A percentile compares a stretch with the other conserved stretches of the same genome.
Conservation (phyloP, 1,140 invertebrate species). For the Lepidostoma basale region DNA sequence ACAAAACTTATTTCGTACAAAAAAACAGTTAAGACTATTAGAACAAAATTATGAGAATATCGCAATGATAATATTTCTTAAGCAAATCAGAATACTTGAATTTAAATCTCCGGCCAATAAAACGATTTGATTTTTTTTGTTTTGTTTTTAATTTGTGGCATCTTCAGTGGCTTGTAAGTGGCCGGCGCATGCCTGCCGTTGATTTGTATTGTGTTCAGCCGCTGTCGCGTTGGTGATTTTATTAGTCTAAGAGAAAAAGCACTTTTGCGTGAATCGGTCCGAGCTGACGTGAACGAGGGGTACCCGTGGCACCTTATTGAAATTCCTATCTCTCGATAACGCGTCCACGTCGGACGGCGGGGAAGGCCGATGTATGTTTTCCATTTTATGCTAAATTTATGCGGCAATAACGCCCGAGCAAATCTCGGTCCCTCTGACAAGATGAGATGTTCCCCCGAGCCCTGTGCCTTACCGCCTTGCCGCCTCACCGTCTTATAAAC, state of each 20-base stretch:
- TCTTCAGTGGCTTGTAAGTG: no score
- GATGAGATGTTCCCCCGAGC: conserved; percentile 23
- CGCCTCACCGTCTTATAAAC: background rate
- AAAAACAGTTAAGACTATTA: no score
- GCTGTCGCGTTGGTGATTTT: conserved; percentile 10
- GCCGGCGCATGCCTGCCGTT: no score
- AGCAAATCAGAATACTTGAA: no score
- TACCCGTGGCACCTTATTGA: conserved; percentile 27
- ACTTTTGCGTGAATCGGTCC: conserved; percentile 21
- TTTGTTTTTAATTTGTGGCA: background rate
- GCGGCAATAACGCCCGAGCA: conserved; percentile 44
- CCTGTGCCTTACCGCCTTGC: conserved; percentile 1
- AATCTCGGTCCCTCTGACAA: conserved; percentile 38
- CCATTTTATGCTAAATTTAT: conserved; percentile 45
- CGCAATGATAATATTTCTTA: no score
- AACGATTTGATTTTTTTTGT: background rate
- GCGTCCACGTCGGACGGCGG: conserved; percentile 29
- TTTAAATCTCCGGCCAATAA: no score
- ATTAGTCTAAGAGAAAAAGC: conserved; percentile 17
- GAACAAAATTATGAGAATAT: no score
- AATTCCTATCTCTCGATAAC: conserved; percentile 37
- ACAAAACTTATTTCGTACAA: no score
- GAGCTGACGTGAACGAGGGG: conserved; percentile 28
- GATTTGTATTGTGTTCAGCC: conserved; percentile 12
- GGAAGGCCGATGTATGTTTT: conserved; percentile 41